These are phyloP conservation scores for Tethya wilhelma DNA, from an alignment of 37 sponge, comb jelly and placozoan genomes.

Conservation along the genomic window DNA sequence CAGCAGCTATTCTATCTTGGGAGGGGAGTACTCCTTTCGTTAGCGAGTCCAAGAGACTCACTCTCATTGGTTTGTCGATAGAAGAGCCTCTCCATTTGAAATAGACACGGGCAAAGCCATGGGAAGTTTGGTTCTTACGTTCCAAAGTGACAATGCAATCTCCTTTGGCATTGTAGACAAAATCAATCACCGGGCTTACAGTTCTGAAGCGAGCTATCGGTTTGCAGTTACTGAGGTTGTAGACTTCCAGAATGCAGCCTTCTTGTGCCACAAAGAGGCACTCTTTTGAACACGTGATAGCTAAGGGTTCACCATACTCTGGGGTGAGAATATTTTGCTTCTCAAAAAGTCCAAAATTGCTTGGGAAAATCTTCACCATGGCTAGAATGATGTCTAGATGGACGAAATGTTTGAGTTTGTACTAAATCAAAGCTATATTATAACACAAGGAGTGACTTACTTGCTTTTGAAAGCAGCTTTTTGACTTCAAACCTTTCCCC, in stretches of 20 bases:
- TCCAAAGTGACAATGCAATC: conserved; percentile 68
- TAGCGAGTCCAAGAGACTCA: conserved; percentile 10
- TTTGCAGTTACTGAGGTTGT: conserved; percentile 23
- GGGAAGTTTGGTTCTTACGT: conserved; percentile 13
- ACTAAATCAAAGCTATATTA: too few relatives aligned
- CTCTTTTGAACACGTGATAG: conserved; percentile 54
- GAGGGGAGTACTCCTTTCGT: neutral
- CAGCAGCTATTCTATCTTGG: conserved; percentile 8
- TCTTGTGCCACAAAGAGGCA: conserved; percentile 59
- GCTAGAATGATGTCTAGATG: neutral
- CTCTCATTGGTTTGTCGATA: conserved; percentile 47
- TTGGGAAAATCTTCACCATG: conserved; percentile 67
- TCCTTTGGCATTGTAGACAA: conserved; percentile 49
- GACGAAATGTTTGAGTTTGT: neutral
- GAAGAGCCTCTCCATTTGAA: conserved; percentile 61
- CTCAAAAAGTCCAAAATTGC: conserved; percentile 39
- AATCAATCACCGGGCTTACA: conserved; percentile 38
- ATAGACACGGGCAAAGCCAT: conserved; percentile 49
- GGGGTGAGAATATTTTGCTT: conserved; percentile 42
- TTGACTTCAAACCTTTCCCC: too few relatives aligned
- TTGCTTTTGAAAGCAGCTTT: too few relatives aligned
- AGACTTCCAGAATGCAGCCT: conserved; percentile 54
- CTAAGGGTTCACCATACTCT: conserved; percentile 51
- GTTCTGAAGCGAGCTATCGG: conserved; percentile 48
- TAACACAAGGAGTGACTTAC: too few relatives aligned